Conservation (phyloP, 1,140 invertebrate species). For the Lutraria rhynchaena region DNA sequence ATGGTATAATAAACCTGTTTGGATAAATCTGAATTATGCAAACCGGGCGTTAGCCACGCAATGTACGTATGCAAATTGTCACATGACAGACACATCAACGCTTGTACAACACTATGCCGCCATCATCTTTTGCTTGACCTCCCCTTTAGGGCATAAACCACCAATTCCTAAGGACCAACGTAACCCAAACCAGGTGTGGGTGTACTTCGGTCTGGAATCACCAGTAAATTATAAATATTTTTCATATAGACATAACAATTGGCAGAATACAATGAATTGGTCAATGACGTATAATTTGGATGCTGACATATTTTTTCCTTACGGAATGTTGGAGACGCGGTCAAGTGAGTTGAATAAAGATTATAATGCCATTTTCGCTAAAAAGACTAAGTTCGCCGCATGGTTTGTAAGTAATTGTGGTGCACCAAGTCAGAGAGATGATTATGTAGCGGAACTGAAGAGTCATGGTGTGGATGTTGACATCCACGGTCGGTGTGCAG, state of each 20-base stretch:
- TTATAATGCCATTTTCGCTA: constrained; percentile 2
- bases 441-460: not conserved
- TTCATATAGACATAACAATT: constrained; percentile 1
- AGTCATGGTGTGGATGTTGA: constrained; percentile 1
- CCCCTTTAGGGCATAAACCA: not conserved
- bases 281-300: constrained; percentile 31
- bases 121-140: constrained; percentile 21
- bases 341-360: not conserved
- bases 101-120: not conserved
- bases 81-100: not conserved
- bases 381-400: constrained; percentile 33
- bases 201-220: constrained; percentile 28
- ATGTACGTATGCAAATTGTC: constrained; percentile 35
- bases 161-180: not conserved
- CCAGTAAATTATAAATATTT: not conserved
- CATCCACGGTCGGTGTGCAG: constrained; percentile 13
- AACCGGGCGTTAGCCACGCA: not conserved
- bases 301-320: constrained; percentile 34
- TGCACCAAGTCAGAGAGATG: constrained; percentile 15
- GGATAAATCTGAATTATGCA: constrained; percentile 6
- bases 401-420: constrained; percentile 52
- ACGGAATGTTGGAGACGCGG: not conserved
- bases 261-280: constrained; percentile 51
- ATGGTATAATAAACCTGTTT: constrained; percentile 47
- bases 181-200: constrained; percentile 26